Base-by-base conservation (phyloP, 2,888 invertebrate species). In the Pterostichus niger region DNA sequence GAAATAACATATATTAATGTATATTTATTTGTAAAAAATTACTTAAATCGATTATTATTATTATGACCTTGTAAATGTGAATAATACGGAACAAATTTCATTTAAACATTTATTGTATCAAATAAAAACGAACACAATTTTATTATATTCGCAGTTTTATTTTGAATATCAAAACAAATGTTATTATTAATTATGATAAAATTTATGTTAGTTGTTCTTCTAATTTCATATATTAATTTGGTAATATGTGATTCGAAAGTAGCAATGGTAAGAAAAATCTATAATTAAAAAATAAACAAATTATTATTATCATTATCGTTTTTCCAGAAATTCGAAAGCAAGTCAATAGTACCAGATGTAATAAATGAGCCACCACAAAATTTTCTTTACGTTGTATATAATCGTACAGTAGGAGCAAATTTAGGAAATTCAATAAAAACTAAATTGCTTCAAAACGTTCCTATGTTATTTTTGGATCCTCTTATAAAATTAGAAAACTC, bases 381-480 rank as follows among this genome's bases (percentile, higher is more conserved):
- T 3, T 11, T 35, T 33, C 11, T 64, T 1, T n/a, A 7, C 13
- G 33, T 64, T 33, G n/a, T 13, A 35, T 33, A 35, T 10, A 24
- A 64, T 13, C n/a, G 6, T 10, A 35, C 49, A 49, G 6, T 13
- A 35, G 35, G 9, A 6, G 31, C 31, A 64, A 64, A 64, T 64
- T 64, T 13, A 31, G n/a, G 13, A 3, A 64, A 13, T 13, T 35
- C 33, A 35, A 35, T 35, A 10, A 2, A 49, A 6, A n/a, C 33
- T 35, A 13, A 64, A 35, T 64, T n/a, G 13, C 35, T 64, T n/a
- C 64, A 64, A 64, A 64, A n/a, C 4, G n/a, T 11, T 13, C 64
- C 64, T 33, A 11, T 3, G 33, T 11, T 64, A 64, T 64, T n/a
- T 40, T 5, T 40, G 40, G 40, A 40, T 40, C 40, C 6, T 1